Evolutionary conservation across 2,113 vertebrate genomes (phyloP).

Genomic region (Cebus imitator): DNA sequence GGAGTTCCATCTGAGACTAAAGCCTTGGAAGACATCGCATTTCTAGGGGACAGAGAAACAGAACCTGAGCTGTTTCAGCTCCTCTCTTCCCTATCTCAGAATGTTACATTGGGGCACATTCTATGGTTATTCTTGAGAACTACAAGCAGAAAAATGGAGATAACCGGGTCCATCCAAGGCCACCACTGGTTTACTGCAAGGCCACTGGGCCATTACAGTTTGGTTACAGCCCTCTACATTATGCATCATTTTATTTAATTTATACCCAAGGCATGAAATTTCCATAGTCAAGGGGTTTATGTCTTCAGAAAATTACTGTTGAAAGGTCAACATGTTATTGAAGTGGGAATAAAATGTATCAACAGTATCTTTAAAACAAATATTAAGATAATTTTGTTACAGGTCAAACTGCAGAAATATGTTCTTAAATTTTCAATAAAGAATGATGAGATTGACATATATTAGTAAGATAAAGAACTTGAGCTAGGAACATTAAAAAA

Average conservation of each 20-base stretch:
- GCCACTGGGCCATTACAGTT: neutral
- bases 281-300: neutral
- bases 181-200: neutral
- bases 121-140: neutral
- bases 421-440: neutral
- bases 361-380: neutral
- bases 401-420: neutral
- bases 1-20: neutral
- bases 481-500: neutral
- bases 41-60: neutral
- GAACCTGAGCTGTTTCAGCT: neutral
- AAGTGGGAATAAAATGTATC: neutral
- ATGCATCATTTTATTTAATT: neutral
- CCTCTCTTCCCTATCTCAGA: too few species aligned
- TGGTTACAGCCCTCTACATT: neutral
- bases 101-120: neutral
- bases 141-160: neutral
- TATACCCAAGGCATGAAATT: neutral
- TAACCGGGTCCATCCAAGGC: neutral
- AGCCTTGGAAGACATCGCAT: neutral
- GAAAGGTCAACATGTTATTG: neutral
- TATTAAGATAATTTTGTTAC: neutral
- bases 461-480: neutral
- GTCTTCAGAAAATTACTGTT: neutral
- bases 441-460: neutral